Base-by-base conservation (phyloP, 2,888 invertebrate species). In the Sphaerophoria taeniata region DNA sequence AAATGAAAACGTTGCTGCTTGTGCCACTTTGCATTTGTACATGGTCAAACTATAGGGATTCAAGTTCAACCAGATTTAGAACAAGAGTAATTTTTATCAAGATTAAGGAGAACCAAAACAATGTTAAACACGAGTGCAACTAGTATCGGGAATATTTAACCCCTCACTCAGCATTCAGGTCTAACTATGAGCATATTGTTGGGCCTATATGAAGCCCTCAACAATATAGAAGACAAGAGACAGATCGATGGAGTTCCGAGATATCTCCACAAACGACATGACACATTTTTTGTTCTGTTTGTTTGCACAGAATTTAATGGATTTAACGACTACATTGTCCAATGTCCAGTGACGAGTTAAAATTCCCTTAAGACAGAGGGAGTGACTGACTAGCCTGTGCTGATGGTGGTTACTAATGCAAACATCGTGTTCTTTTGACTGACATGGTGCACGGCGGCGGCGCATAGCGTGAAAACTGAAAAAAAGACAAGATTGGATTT, bases 61-160 rank as follows among this genome's bases (percentile, higher is more conserved):
- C 12, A 43, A 58, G 56, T 49, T 33, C 6, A 49, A 65, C 45
- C 14, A 36, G 56, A 67, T 55, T 45, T 73, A 73, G 53, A 34
- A 14, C 12, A 67, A 53, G 80, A 75, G 80, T 85, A 72, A 69
- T 71, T 58, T 69, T 76, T 60, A 85, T 85, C 84, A 85, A 24
- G 84, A 85, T 85, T 76, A 80, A 72, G 84, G 58, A 51, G 47
- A 67, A 53, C 56, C 12, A 47, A 53, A 49, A 56, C 76, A 80
- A 80, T 85, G 84, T 80, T 85, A 24, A 51, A 85, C 84, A 85
- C 36, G 75, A 72, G 56, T 47, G 56, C 76, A 69, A 85, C 84
- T 85, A 85, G 80, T 85, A 85, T 76, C 47, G 75, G 80, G 84
- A 85, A 80, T 80, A 85, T 80, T 80, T 85, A 80, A 67, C 72